phyloP scores from a whole-genome alignment of 2,888 invertebrate genomes.

The Rhyacophila evoluta region DNA sequence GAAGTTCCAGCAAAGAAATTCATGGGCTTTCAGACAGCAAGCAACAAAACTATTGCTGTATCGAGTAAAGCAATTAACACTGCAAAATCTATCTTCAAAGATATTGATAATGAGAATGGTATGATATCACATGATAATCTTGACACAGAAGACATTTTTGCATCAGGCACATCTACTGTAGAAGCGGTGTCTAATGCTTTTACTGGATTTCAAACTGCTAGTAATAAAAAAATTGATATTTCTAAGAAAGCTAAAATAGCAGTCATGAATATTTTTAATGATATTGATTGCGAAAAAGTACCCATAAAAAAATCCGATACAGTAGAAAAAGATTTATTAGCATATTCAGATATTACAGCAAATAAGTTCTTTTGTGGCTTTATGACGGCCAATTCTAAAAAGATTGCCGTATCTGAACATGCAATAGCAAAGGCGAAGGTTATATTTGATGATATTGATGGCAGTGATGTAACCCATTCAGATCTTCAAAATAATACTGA shows the following conservation, averaged over 20 bases:
- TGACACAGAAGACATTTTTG: background rate
- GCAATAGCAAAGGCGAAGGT: constrained; percentile 57
- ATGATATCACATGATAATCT: background rate
- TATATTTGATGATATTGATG: constrained; percentile 59
- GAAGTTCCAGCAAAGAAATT: background rate
- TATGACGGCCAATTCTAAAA: constrained; percentile 29
- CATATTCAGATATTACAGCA: background rate
- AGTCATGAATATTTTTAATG: constrained; percentile 34
- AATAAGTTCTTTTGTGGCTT: constrained; percentile 29
- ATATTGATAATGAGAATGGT: constrained; percentile 11
- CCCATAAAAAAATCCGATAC: background rate
- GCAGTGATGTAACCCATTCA: background rate
- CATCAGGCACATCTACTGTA: background rate
- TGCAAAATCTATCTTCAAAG: constrained; percentile 40
- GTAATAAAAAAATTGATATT: constrained; percentile 59
- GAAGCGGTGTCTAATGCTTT: background rate
- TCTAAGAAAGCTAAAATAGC: constrained; percentile 55
- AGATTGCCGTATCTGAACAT: constrained; percentile 23
- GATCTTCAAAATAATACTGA: background rate
- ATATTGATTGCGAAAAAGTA: constrained; percentile 37
- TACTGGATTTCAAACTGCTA: constrained; percentile 61
- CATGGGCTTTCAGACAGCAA: background rate
- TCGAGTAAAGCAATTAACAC: constrained; percentile 32
- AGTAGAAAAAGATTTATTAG: background rate
- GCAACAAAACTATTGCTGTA: background rate